Conservation (phyloP, 2,888 invertebrate species). For the Drosophila pseudotakahashii region DNA sequence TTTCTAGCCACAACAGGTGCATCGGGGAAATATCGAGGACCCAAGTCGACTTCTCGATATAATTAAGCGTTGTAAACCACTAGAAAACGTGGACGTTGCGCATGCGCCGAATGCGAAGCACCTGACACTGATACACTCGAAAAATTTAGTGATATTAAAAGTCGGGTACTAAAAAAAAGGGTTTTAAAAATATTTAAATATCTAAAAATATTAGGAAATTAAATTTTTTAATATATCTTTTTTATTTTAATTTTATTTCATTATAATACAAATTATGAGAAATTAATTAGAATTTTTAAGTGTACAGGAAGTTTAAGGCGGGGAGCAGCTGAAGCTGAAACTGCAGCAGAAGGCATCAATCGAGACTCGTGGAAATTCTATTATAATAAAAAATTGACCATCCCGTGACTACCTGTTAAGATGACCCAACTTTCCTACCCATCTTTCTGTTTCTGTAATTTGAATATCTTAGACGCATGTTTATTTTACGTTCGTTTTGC, state of each 20-base stretch:
- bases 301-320: constrained; percentile 6
- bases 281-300: background rate
- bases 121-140: constrained; percentile 52
- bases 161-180: too few species aligned
- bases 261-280: background rate
- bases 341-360: constrained; percentile 38
- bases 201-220: background rate
- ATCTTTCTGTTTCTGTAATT: constrained; percentile 49
- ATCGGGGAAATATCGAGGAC: constrained; percentile 35
- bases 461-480: constrained; percentile 58
- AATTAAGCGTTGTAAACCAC: constrained; percentile 68
- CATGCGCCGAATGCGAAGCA: constrained; percentile 62
- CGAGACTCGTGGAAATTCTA: constrained; percentile 68
- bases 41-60: constrained; percentile 58
- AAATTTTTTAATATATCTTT: background rate
- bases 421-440: constrained; percentile 9
- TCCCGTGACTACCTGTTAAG: constrained; percentile 39
- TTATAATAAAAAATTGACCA: constrained; percentile 39
- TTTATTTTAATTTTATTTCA: background rate
- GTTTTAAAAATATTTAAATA: background rate
- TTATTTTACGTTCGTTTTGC: constrained; percentile 53
- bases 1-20: constrained; percentile 68
- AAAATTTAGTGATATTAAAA: background rate
- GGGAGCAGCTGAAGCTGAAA: constrained; percentile 23
- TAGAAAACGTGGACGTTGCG: constrained; percentile 61